Base-by-base conservation (phyloP, 2,888 invertebrate species). In the Tetranychus truncatus region DNA sequence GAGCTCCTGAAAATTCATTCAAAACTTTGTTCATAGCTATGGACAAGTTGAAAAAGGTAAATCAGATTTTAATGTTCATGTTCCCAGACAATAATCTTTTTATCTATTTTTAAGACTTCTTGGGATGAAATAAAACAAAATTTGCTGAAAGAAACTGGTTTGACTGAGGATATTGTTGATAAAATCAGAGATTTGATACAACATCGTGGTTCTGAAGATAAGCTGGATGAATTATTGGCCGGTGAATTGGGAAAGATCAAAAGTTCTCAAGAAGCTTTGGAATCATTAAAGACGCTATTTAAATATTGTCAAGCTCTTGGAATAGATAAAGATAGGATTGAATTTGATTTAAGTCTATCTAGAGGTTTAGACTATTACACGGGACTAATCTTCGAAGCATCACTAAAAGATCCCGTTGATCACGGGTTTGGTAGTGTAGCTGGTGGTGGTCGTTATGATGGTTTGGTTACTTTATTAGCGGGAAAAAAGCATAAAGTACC, bases 291-390 rank as follows among this genome's bases (percentile, higher is more conserved):
- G 81, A 81, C 93, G 5, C 84, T 99, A 71, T 85, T 97, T 15
- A 87, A 89, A 76, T 99, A 95, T 82, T 92, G 92, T 82, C 86
- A 89, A 75, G 84, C 93, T 21, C 89, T 90, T 80, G 91, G 90
- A 1, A 87, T 95, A 24, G 85, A 86, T 45, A 87, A 91, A 78
- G 88, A 88, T 81, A 87, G 95, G 55, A 87, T 95, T 65, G 83
- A 87, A 9, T 96, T 99, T 82, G 99, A 99, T 83, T 85, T 99
- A 78, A 97, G 97, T 82, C 85, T 99, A 77, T 99, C 99, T 0
- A 87, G 99, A 83, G 99, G 99, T 0, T 85, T 99, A 75, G 99
- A 99, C 85, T 99, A 99, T 83, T 99, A 99, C 81, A 99, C 99
- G 0, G 99, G 99, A 66, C 89, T 96, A 76, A 99, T 99, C 81